A percentile compares a stretch with the other conserved stretches of the same genome.
Evolutionary conservation across 2,797 vertebrate genomes (phyloP).

Genomic region (Cheirogaleus major): DNA sequence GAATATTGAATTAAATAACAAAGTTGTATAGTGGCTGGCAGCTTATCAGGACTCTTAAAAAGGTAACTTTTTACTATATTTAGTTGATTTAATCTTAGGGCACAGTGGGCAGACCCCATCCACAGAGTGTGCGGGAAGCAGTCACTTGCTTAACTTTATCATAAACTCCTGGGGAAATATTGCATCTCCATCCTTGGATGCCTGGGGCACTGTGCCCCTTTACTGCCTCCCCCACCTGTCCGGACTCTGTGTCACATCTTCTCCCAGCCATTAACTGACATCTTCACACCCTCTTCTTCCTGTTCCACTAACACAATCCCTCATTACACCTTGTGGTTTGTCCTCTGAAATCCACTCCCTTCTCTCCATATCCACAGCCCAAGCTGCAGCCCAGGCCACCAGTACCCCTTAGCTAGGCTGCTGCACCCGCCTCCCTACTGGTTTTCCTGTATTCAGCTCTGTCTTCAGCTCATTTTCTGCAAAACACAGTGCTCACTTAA

Average conservation of each 20-base stretch:
- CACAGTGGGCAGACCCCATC: neutral
- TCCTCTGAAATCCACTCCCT: neutral
- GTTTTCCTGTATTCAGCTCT: neutral
- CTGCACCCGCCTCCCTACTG: neutral
- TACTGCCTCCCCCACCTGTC: neutral
- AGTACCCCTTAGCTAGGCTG: neutral
- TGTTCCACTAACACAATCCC: neutral
- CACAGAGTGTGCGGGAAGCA: neutral
- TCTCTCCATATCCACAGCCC: neutral
- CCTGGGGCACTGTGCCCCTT: fast-evolving
- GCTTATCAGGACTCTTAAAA: neutral
- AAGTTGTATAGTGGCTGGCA: neutral
- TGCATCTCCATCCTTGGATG: neutral
- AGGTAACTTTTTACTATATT: neutral
- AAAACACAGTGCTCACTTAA: neutral
- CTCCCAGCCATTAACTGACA: neutral
- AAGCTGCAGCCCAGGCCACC: no score
- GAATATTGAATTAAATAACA: neutral
- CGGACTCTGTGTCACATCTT: neutral
- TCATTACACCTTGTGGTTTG: neutral
- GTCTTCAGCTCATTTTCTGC: neutral
- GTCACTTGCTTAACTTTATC: neutral
- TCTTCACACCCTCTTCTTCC: neutral
- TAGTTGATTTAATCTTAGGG: neutral
- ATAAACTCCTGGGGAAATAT: neutral